Conservation (phyloP, 2,113 vertebrate genomes). For the Peucedramus taeniatus region DNA sequence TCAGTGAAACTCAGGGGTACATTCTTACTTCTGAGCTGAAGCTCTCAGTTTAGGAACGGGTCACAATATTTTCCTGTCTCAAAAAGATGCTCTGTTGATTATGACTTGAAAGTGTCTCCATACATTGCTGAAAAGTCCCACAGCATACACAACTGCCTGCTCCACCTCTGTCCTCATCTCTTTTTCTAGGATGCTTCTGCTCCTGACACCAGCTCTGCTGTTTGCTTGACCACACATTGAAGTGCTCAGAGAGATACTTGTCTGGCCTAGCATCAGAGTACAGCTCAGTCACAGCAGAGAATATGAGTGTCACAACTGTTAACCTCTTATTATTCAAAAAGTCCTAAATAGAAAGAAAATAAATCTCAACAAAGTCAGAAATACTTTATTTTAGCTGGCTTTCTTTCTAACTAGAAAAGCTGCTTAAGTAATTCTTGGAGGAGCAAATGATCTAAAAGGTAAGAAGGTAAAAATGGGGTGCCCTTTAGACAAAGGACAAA, state of each 20-base stretch:
- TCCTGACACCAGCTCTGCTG: background rate
- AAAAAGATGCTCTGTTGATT: background rate
- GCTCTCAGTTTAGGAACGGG: background rate
- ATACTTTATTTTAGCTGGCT: background rate
- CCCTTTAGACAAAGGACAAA: background rate
- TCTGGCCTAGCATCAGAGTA: background rate
- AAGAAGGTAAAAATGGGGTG: background rate
- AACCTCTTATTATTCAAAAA: background rate
- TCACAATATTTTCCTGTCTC: background rate
- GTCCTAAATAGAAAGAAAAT: background rate
- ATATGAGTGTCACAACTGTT: rapidly evolving
- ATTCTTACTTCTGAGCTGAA: background rate
- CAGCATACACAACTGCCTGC: background rate
- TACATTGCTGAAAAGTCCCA: background rate
- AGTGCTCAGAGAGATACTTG: background rate
- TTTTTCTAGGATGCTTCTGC: background rate
- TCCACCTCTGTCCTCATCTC: background rate
- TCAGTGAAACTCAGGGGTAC: background rate
- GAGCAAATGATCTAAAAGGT: background rate
- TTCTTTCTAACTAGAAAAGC: background rate
- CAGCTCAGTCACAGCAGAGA: background rate
- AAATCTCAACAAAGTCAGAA: background rate
- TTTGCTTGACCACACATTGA: rapidly evolving
- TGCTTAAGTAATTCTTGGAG: background rate
- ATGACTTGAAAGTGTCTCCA: background rate